Base-by-base conservation (phyloP, 2,888 invertebrate species). In the Morpho deidamia region DNA sequence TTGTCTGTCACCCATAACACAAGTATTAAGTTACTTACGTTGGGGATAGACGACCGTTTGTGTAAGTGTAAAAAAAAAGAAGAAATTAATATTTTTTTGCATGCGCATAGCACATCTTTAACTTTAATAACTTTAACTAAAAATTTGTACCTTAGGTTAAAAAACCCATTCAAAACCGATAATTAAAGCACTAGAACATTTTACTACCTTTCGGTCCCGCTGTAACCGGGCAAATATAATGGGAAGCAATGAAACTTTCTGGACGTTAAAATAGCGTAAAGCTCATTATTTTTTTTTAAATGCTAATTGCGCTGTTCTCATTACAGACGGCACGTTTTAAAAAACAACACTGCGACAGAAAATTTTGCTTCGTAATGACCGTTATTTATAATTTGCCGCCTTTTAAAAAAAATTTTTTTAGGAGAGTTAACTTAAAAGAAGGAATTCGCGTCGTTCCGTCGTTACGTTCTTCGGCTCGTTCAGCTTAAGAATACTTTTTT, bases 231-330 rank as follows among this genome's bases (percentile, higher is more conserved):
- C 49, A 50, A 52, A 49, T 55, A 52, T 52, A 58, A 55, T 58
- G 55, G 49, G 49, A 40, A 55, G 52, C 55, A 58, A 55, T 58
- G 58, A 58, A 58, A 58, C 45, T 55, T 55, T 49, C 49, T 46
- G 57, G 53, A 59, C 54, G 56, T 59, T 46, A 59, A 59, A 56
- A 45, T 60, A 54, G 55, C 55, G 59, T 53, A 60, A 61, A 58
- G 60, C 49, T 61, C 59, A 56, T 56, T 58, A 58, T 58, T 56
- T 60, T 60, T 58, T 58, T 44, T 59, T 59, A 58, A 56, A 63
- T 55, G 60, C 64, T 65, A 65, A 65, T 64, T 64, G 64, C 64
- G 51, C 55, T 53, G 62, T 61, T 61, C 65, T 63, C 60, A 63
- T 65, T 64, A 61, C 55, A 46, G 55, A 55, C 61, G 65, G 58